Conservation (phyloP, 2,797 vertebrate genomes). For the Falco novaeseelandiae region DNA sequence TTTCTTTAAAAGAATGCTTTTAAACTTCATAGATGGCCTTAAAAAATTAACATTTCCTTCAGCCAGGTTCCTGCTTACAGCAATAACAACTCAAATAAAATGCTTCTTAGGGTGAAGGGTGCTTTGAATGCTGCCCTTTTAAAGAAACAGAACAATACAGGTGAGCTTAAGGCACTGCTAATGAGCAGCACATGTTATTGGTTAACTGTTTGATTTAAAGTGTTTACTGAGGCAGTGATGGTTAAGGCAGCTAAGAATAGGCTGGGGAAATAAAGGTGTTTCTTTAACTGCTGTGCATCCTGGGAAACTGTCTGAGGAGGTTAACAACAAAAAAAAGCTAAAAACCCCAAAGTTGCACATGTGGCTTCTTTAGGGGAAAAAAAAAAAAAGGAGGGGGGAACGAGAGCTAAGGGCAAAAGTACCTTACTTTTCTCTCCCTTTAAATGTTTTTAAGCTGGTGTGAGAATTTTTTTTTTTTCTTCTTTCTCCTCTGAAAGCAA, state of each 20-base stretch:
- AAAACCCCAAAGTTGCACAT: neutral
- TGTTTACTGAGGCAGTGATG: neutral
- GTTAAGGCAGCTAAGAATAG: neutral
- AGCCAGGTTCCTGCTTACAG: constrained; percentile 26
- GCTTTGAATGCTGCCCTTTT: constrained; percentile 35
- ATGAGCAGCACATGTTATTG: constrained; percentile 57
- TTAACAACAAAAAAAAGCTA: neutral
- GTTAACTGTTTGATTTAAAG: constrained; percentile 11
- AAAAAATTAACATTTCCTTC: constrained; percentile 35
- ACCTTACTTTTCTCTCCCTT: neutral
- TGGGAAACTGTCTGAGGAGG: neutral
- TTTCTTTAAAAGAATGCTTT: constrained; percentile 7
- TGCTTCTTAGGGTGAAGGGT: neutral
- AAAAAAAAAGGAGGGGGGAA: neutral
- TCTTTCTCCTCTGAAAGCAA: neutral
- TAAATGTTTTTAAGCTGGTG: neutral
- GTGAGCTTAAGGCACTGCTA: constrained; percentile 41
- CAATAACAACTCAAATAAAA: constrained; percentile 53
- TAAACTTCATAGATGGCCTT: constrained; percentile 9
- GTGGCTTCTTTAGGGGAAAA: neutral
- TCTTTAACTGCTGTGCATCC: neutral
- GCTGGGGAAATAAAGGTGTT: neutral
- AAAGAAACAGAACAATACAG: constrained; percentile 23
- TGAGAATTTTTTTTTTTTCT: neutral
- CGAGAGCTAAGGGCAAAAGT: neutral